Evolutionary conservation across 2,888 invertebrate species (phyloP), one percentile per base, ranked within the genome.

Genomic region (Dione juno): DNA sequence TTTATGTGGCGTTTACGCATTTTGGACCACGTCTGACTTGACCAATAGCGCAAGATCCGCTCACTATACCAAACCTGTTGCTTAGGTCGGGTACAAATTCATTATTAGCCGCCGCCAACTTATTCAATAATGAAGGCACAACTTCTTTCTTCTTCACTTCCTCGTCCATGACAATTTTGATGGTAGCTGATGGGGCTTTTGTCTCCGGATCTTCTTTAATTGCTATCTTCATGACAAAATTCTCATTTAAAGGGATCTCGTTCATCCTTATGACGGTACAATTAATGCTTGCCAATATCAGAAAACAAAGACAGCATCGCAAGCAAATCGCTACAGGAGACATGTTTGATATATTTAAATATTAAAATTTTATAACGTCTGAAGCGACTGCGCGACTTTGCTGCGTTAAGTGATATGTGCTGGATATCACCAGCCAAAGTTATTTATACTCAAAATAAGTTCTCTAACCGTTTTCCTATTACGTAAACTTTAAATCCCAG

Each of bases 211-310:
- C 71, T 53, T 75, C 69, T 53, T 71, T 70, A 0, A 76, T n/a
- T 3, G 63, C 61, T 14, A 76, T 53, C 28, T 75, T 72, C 69
- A 72, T 71, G 14, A 69, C 35, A 13, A 74, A 58, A 6, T 63
- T 58, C 40, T 72, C 74, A 16, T 67, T 65, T 10, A 75, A 37
- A 0, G 71, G 70, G 45, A 75, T 68, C 5, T 70, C 73, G 28
- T 70, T 75, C 19, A 76, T 61, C 68, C 50, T 75, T 48, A 76
- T 75, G 9, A 76, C 72, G 10, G 75, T 67, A 54, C 74, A 69
- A 57, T 75, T 69, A 14, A 65, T 63, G 10, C 48, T 63, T 9
- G 67, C 40, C 14, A 73, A 8, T 28, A 70, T 40, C 37, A 71
- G 14, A 14, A 48, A 43, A 11, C 41, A 50, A n/a, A 71, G 37